Conservation (phyloP, 2,888 invertebrate species). For the Rotaria socialis region DNA sequence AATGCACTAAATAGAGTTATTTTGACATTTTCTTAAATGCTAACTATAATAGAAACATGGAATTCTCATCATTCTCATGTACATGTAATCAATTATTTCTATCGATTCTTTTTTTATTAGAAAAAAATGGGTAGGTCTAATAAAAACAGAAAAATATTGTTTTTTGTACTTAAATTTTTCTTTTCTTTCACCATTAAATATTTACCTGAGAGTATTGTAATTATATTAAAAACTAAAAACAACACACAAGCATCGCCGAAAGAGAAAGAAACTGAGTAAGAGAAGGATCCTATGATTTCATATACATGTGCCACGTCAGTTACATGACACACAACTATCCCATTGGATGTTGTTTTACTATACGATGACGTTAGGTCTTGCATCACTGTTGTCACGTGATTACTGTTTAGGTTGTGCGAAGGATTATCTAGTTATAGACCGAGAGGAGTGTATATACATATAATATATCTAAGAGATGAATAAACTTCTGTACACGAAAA, state of each 20-base stretch:
- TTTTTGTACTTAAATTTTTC: background rate
- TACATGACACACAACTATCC: background rate
- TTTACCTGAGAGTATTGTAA: background rate
- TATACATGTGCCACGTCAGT: conserved; percentile 5
- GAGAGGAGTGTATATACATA: background rate
- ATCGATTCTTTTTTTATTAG: background rate
- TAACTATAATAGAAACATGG: background rate
- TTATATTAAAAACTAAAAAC: background rate
- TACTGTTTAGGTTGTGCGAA: background rate
- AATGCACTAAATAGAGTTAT: background rate
- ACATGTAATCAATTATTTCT: background rate
- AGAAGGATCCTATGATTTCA: background rate
- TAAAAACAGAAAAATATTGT: background rate
- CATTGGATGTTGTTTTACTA: background rate
- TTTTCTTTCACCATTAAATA: background rate
- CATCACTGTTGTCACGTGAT: background rate
- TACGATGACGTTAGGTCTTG: background rate
- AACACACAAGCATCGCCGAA: background rate
- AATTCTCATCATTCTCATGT: background rate
- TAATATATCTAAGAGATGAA: background rate
- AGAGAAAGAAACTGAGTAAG: background rate
- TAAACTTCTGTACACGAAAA: background rate
- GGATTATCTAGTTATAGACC: background rate
- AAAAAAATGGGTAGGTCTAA: background rate
- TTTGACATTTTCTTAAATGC: background rate